phyloP scores from a whole-genome alignment of 2,113 vertebrate genomes.

The Noturus placidus region DNA sequence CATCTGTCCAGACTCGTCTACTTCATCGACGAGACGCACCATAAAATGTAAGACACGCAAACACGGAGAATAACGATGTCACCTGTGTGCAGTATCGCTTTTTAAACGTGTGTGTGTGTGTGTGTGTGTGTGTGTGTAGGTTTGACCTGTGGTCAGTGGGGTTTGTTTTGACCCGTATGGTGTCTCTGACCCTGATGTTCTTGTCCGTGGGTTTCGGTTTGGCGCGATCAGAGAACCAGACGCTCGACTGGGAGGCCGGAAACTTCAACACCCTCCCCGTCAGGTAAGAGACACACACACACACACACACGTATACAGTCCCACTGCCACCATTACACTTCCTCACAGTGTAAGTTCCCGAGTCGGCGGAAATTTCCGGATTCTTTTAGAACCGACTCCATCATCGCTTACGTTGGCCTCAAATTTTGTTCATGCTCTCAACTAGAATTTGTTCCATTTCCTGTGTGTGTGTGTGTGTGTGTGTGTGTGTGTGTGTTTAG shows the following conservation, averaged over 20 bases:
- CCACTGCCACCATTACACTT: not conserved
- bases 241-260: conserved; percentile 82
- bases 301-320: not conserved
- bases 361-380: not conserved
- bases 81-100: not conserved
- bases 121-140: conserved; percentile 67
- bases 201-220: conserved; percentile 92
- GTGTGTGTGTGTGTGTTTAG: conserved; percentile 64
- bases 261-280: conserved; percentile 91
- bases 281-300: conserved; percentile 73
- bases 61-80: too few species aligned
- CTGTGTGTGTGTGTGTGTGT: conserved; percentile 22
- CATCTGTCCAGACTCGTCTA: conserved; percentile 88
- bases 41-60: conserved; percentile 83
- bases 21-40: conserved; percentile 91
- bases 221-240: conserved; percentile 85
- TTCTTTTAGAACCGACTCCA: not conserved
- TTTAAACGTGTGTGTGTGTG: not conserved
- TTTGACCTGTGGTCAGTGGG: conserved; percentile 90
- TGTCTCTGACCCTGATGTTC: conserved; percentile 90
- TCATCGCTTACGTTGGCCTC: not conserved
- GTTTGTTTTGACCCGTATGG: conserved; percentile 88
- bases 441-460: not conserved
- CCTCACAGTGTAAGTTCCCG: not conserved
- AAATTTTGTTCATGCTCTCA: not conserved